phyloP scores from a whole-genome alignment of 2,888 invertebrate genomes.

The Caradrina kadenii region DNA sequence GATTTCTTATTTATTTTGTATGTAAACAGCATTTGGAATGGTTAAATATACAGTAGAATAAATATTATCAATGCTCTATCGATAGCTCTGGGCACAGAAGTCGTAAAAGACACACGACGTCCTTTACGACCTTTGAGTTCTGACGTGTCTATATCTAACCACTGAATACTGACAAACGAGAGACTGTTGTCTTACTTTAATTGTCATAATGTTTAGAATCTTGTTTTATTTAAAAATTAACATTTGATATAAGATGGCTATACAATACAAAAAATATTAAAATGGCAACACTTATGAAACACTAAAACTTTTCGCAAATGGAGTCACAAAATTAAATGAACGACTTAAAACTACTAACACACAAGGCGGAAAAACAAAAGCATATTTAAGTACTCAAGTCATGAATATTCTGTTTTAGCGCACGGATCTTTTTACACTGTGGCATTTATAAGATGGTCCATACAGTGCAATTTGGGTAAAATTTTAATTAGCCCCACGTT shows the following conservation, averaged over 20 bases:
- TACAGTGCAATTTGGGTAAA: conserved; percentile 63
- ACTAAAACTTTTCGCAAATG: conserved; percentile 1
- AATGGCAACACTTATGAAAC: neutral
- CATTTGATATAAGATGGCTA: too few species aligned
- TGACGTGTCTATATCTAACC: too few species aligned
- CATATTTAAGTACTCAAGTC: conserved; percentile 12
- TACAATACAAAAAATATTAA: neutral
- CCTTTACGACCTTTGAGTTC: too few species aligned
- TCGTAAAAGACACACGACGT: too few species aligned
- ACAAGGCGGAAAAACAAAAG: neutral
- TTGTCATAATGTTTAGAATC: too few species aligned
- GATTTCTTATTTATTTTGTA: neutral
- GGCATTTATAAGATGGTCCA: conserved; percentile 37
- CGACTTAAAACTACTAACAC: conserved; percentile 7
- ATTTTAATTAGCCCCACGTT: conserved; percentile 73
- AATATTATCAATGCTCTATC: too few species aligned
- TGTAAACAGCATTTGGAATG: neutral
- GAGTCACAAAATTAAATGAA: conserved; percentile 3
- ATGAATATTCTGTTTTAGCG: conserved; percentile 43
- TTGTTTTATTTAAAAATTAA: too few species aligned
- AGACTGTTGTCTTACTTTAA: too few species aligned
- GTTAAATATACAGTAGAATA: neutral
- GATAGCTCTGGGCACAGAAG: too few species aligned
- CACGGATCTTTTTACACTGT: conserved; percentile 49
- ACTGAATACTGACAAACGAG: neutral